These are phyloP conservation scores for Lithophane ornitopus DNA, from an alignment of 2,888 invertebrate species.

Conservation along the genomic window DNA sequence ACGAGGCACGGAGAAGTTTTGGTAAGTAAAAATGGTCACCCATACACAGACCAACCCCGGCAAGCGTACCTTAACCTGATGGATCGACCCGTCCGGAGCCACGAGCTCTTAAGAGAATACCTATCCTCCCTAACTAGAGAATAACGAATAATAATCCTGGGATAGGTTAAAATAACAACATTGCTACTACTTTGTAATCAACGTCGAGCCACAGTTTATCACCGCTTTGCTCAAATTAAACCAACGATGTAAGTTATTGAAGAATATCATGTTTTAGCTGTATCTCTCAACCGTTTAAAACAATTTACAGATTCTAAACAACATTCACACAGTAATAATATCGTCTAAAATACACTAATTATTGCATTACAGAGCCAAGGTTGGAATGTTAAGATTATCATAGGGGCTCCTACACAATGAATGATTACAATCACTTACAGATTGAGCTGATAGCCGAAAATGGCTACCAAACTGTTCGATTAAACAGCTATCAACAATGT, in stretches of 20 bases:
- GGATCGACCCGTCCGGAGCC: no score
- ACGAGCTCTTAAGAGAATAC: no score
- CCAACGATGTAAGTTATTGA: conserved; percentile 17
- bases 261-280: conserved; percentile 1
- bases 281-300: conserved; percentile 9
- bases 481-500: conserved; percentile 12
- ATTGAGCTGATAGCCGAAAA: conserved; percentile 40
- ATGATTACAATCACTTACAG: conserved; percentile 14
- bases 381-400: conserved; percentile 39
- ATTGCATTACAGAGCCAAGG: conserved; percentile 55
- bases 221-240: not conserved
- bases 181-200: conserved; percentile 3
- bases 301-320: conserved; percentile 38
- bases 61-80: no score
- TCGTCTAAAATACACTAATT: conserved; percentile 55
- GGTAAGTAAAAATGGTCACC: no score
- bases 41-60: no score
- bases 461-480: conserved; percentile 14
- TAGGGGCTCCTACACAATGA: conserved; percentile 40
- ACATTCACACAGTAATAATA: conserved; percentile 44
- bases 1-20: no score
- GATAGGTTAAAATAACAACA: not conserved
- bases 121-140: not conserved
- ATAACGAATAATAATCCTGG: not conserved
- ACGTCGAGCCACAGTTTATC: not conserved